Base-by-base conservation (phyloP, 2,797 vertebrate genomes). In the Margarornis squamiger region DNA sequence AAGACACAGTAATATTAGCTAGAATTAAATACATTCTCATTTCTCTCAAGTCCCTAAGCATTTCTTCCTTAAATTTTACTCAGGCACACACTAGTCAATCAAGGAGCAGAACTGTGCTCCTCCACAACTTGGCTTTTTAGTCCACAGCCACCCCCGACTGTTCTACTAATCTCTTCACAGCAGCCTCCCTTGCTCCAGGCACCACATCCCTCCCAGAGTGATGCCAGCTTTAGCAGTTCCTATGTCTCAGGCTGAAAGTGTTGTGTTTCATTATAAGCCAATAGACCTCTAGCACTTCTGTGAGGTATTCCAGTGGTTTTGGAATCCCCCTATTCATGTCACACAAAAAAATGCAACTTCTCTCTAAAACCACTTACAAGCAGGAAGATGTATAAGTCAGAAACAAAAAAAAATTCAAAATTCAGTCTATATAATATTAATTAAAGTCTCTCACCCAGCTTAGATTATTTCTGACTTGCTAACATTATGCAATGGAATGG, bases 391-490 rank as follows among this genome's bases (percentile, higher is more conserved):
- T 55, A 5, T 41, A 73, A 73, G 0, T 29, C 26, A 85, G 71
- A 86, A 81, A 19, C 26, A 65, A 68, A 88, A 15, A 48, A 72
- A 88, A 79, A 82, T n/a, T 55, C 46, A 27, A 72, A 90, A 55
- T 62, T 45, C 45, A 46, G 30, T 65, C 38, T 68, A 16, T 58
- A 73, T 46, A 88, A 55, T 19, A 43, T 80, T 91, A 92, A 78
- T 51, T 84, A 74, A 54, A 51, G 36, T 59, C 58, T 72, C 48
- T 88, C 45, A 78, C 4, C 10, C 2, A 8, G 17, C 3, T 63
- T 90, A 86, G n/a, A 62, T 68, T 88, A 54, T 79, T 92, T 92
- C 83, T 81, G 81, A 63, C 12, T 78, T 84, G 52, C 48, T 88
- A 84, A 75, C 29, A 23, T 20, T 62, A 18, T 54, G 29, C 20